Evolutionary conservation across 2,888 invertebrate genomes (phyloP), one percentile per base, ranked within the genome.

Genomic region (Drosophila nr. perissopoda): DNA sequence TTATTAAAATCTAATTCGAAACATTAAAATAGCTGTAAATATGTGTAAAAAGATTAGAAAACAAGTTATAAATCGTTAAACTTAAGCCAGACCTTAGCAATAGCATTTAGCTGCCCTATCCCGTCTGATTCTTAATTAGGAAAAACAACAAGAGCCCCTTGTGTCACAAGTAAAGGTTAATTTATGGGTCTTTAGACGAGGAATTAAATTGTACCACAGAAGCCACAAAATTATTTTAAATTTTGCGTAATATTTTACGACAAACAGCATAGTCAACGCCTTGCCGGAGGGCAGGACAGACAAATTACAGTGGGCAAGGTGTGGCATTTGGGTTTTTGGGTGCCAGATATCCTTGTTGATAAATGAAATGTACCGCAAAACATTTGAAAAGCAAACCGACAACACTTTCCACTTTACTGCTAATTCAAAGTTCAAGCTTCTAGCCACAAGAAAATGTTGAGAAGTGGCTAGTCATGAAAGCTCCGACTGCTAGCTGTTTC

Each of bases 351-450:
- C 70, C 80, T 77, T 70, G 79, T 77, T 89, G 85, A 89, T 85
- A 85, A 85, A 85, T 89, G 79, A 76, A 84, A 84, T 87, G 87
- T 74, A 86, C 90, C 90, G 74, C 90, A 90, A 86, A 89, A 83
- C 88, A 87, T 87, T 90, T 87, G 78, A 87, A 88, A 87, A 87
- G 90, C 86, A 81, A 85, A 90, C 86, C 86, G 83, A 90, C 90
- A 87, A 90, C 86, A 88, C 86, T 87, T 90, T 89, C 81, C 88
- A 87, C 90, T 87, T 87, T 89, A 76, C 88, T 83, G 90, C 86
- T 87, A 90, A 87, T 88, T 90, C 88, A 89, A 87, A 87, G 77
- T 90, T 90, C 81, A 84, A 82, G 85, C 81, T 82, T 74, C 68
- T 71, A 61, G 79, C 83, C 82, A 73, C 88, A 74, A 89, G 74